Evolutionary conservation across 2,797 vertebrate genomes (phyloP).

Genomic region (Gymnopithys bicolor): DNA sequence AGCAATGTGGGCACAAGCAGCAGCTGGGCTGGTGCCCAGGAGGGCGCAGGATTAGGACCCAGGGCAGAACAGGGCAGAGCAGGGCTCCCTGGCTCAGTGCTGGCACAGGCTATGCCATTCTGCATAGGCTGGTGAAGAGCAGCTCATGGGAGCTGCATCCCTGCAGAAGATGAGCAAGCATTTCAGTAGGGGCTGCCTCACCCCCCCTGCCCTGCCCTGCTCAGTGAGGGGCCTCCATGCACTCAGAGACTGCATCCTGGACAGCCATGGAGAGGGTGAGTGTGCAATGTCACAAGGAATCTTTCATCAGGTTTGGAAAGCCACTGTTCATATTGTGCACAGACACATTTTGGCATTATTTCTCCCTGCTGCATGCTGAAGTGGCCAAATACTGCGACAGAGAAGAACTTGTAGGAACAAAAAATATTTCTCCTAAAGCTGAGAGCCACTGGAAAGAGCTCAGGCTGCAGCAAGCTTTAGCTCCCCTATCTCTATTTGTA

Average conservation of each 20-base stretch:
- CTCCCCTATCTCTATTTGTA: not conserved
- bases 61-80: not conserved
- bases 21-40: not conserved
- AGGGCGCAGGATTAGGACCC: not conserved
- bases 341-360: not conserved
- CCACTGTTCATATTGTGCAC: accelerated
- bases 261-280: not conserved
- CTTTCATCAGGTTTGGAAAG: not conserved
- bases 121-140: not conserved
- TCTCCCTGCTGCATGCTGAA: not conserved
- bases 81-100: not conserved
- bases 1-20: not conserved
- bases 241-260: not conserved
- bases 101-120: not conserved
- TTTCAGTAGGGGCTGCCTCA: not conserved
- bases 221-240: not conserved
- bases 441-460: not conserved
- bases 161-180: not conserved
- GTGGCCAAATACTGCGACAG: not conserved
- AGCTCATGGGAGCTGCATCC: not conserved
- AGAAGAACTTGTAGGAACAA: not conserved
- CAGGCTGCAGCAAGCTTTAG: slow-evolving; percentile 6
- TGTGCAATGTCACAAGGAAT: not conserved
- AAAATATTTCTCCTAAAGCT: not conserved
- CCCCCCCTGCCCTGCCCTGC: not conserved